Conservation (phyloP, 2,113 vertebrate species). For the Crotalus viridis region DNA sequence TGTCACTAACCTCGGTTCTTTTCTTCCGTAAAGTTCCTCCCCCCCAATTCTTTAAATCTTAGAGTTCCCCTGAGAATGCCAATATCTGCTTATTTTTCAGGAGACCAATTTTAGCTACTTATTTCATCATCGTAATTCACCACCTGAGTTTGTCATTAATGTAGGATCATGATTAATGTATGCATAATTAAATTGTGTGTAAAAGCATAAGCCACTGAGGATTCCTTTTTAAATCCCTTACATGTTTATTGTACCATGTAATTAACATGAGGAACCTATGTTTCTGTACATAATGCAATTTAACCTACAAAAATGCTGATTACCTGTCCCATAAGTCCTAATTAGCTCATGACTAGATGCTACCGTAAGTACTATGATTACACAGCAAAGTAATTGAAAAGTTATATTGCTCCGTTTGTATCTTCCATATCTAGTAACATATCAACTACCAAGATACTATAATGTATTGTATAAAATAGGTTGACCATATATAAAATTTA, state of each 20-base stretch:
- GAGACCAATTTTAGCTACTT: neutral
- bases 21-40: neutral
- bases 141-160: neutral
- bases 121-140: neutral
- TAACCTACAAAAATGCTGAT: slow-evolving; percentile 63
- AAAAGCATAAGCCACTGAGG: slow-evolving; percentile 42
- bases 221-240: slow-evolving; percentile 58
- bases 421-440: slow-evolving; percentile 71
- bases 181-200: slow-evolving; percentile 53
- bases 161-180: neutral
- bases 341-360: slow-evolving; percentile 72
- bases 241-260: slow-evolving; percentile 56
- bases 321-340: slow-evolving; percentile 79
- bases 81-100: neutral
- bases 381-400: slow-evolving; percentile 57
- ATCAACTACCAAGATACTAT: slow-evolving; percentile 62
- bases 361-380: slow-evolving; percentile 50
- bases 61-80: neutral
- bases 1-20: neutral
- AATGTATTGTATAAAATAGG: slow-evolving; percentile 61
- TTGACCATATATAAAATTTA: slow-evolving; percentile 36
- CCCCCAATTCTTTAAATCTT: neutral
- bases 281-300: slow-evolving; percentile 67
- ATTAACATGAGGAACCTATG: slow-evolving; percentile 57
- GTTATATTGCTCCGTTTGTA: slow-evolving; percentile 61